phyloP scores from a whole-genome alignment of 2,113 vertebrate species.

The Cinclus mexicanus region DNA sequence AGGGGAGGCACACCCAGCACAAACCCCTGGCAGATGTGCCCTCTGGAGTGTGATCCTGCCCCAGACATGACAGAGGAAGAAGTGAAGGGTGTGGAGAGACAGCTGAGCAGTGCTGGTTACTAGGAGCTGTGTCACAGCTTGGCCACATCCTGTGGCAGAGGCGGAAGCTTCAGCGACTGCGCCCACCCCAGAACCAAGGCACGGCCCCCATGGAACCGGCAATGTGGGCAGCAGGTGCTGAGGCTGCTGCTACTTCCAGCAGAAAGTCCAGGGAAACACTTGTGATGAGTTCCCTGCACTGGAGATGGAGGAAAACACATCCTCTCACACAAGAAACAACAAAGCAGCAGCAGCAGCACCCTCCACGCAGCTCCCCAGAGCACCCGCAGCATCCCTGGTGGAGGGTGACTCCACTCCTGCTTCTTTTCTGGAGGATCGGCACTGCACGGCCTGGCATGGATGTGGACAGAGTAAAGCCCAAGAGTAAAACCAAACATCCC shows the following conservation, averaged over 20 bases:
- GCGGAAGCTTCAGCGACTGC: background rate
- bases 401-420: background rate
- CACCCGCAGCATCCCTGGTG: fast-evolving
- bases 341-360: background rate
- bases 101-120: background rate
- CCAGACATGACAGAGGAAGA: background rate
- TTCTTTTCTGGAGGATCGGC: background rate
- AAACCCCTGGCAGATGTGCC: fast-evolving
- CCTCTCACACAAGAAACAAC: background rate
- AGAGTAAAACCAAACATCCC: background rate
- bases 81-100: background rate
- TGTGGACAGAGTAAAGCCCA: background rate
- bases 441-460: background rate
- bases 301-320: background rate
- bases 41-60: background rate
- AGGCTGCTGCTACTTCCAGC: background rate
- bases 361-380: fast-evolving
- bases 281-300: background rate
- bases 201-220: fast-evolving
- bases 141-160: conserved; percentile 53
- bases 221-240: background rate
- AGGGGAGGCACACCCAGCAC: background rate
- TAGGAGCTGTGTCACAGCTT: conserved; percentile 7
- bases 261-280: background rate
- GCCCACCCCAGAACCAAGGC: fast-evolving